A percentile compares a stretch with the other conserved stretches of the same genome.
These are phyloP conservation scores for Euura saliciscinereae DNA, from an alignment of 1,140 invertebrate species.

Conservation along the genomic window DNA sequence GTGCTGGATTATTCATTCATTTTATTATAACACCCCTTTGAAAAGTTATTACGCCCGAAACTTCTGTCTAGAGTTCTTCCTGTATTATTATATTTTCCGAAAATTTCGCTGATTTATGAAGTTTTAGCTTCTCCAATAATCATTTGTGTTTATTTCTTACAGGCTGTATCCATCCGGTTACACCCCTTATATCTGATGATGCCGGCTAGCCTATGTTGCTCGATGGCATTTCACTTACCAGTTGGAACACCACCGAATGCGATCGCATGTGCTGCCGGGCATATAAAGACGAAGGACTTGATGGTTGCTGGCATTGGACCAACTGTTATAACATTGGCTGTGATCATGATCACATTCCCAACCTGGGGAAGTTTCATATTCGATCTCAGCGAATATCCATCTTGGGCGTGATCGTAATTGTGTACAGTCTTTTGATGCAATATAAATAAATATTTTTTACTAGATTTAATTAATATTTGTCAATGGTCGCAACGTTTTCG, in stretches of 20 bases:
- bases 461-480: no score
- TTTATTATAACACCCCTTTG: no score
- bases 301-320: slow-evolving; percentile 80
- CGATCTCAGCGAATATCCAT: slow-evolving; percentile 62
- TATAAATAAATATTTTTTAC: no score
- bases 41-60: no score
- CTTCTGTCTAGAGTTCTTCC: no score
- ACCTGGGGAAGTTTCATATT: slow-evolving; percentile 68
- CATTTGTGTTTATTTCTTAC: no score
- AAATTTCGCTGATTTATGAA: no score
- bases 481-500: no score
- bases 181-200: slow-evolving; percentile 77
- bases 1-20: no score
- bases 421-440: no score
- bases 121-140: no score
- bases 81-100: no score
- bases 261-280: slow-evolving; percentile 83
- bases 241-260: slow-evolving; percentile 93
- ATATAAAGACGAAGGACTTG: slow-evolving; percentile 80
- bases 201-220: slow-evolving; percentile 69
- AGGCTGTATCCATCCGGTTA: slow-evolving; percentile 50
- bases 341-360: slow-evolving; percentile 72
- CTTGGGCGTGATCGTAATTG: slow-evolving; percentile 46
- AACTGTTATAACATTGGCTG: slow-evolving; percentile 74
- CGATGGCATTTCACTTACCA: slow-evolving; percentile 73